phyloP scores from a whole-genome alignment of 35 echinoderm and acorn worm species.

The Diadema setosum region DNA sequence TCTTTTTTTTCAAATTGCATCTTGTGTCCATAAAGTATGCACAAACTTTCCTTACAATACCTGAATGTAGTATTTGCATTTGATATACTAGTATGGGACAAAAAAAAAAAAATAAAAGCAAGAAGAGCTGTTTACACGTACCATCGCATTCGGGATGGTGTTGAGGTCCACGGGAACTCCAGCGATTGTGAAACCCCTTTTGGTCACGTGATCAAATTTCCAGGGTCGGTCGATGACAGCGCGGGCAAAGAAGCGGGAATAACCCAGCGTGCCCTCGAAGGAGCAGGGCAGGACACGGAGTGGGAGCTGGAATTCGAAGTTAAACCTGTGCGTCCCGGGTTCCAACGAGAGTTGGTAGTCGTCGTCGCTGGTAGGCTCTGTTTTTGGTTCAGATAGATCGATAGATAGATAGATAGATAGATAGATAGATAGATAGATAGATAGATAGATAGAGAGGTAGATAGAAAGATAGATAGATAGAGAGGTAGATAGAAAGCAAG shows the following conservation, averaged over 20 bases:
- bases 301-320: slow-evolving; percentile 75
- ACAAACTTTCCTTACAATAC: too few relatives aligned
- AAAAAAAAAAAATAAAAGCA: too few relatives aligned
- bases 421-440: too few relatives aligned
- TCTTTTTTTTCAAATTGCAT: too few relatives aligned
- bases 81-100: too few relatives aligned
- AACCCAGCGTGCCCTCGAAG: slow-evolving; percentile 84
- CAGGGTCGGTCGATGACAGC: slow-evolving; percentile 91
- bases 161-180: slow-evolving; percentile 80
- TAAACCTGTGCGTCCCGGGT: slow-evolving; percentile 60
- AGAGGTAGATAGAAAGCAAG: too few relatives aligned
- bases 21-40: too few relatives aligned
- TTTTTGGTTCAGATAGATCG: not conserved
- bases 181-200: slow-evolving; percentile 74
- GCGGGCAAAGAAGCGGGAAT: slow-evolving; percentile 59
- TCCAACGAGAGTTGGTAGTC: slow-evolving; percentile 37
- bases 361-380: slow-evolving; percentile 34
- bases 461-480: too few relatives aligned
- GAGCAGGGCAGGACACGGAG: slow-evolving; percentile 72
- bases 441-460: too few relatives aligned
- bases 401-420: not conserved
- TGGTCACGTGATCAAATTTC: slow-evolving; percentile 94
- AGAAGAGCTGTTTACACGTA: slow-evolving; percentile 28
- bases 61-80: too few relatives aligned
- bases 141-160: slow-evolving; percentile 56